Percentiles rank a stretch among this genome's conserved stretches.
Conservation (phyloP, 2,888 invertebrate species). For the Pocota personata region DNA sequence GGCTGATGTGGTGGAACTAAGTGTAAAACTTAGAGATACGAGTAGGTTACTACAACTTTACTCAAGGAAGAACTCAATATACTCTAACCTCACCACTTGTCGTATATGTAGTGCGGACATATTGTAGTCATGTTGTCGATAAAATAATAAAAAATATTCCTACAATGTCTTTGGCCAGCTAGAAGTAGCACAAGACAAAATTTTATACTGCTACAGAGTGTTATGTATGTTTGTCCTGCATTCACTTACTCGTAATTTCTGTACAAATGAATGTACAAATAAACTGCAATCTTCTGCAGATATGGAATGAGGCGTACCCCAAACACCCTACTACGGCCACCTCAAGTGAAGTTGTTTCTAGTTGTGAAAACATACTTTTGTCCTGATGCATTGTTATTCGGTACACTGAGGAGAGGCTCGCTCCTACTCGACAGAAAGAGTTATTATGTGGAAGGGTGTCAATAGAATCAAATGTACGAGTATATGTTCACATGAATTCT, state of each 20-base stretch:
- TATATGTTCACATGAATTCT: constrained; percentile 29
- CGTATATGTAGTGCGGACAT: not conserved
- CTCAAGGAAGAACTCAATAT: not conserved
- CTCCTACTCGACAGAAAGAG: constrained; percentile 28
- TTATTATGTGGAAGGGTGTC: constrained; percentile 40
- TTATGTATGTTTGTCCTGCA: constrained; percentile 11
- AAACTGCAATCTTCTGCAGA: constrained; percentile 46
- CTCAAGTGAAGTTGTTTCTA: constrained; percentile 60
- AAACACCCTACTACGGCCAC: not conserved
- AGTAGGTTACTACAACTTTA: not conserved
- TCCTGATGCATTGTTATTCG: constrained; percentile 56
- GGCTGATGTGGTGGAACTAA: not conserved
- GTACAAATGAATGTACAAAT: constrained; percentile 56
- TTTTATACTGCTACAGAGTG: not conserved
- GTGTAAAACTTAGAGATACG: not conserved
- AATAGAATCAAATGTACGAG: constrained; percentile 50
- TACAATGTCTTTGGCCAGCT: constrained; percentile 11
- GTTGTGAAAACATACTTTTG: constrained; percentile 51
- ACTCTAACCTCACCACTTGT: constrained; percentile 12
- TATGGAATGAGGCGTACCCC: constrained; percentile 8
- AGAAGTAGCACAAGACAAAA: constrained; percentile 27
- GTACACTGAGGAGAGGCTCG: constrained; percentile 31
- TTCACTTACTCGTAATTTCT: constrained; percentile 58
- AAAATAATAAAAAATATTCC: constrained; percentile 34
- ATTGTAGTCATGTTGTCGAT: constrained; percentile 7